Conservation (phyloP, 2,888 invertebrate genomes). For the Deroplatys truncata region DNA sequence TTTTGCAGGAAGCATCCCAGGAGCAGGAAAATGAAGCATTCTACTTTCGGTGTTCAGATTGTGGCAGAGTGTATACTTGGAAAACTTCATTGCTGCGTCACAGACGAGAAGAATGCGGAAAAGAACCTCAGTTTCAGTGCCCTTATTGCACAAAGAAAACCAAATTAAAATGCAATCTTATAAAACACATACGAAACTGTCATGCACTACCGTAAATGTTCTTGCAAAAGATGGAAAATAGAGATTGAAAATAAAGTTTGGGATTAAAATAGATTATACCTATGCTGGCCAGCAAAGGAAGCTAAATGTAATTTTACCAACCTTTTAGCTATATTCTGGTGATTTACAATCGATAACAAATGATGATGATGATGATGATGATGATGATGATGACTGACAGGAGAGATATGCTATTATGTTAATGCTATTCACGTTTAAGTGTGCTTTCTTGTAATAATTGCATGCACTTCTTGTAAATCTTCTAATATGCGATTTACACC, state of each 20-base stretch:
- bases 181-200: constrained; percentile 4
- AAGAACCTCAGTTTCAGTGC: constrained; percentile 43
- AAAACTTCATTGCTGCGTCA: constrained; percentile 43
- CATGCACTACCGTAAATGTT: neutral
- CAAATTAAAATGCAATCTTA: constrained; percentile 18
- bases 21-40: neutral
- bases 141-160: constrained; percentile 31
- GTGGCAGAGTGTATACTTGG: constrained; percentile 38
- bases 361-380: no score
- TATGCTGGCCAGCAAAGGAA: no score
- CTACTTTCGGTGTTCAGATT: constrained; percentile 35
- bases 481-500: no score
- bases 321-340: no score
- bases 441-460: no score
- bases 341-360: no score
- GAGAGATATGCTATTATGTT: no score
- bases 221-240: neutral
- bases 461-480: no score
- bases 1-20: neutral
- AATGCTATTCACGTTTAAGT: no score
- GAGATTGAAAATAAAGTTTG: neutral
- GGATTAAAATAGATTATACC: no score
- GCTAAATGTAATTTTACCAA: no score
- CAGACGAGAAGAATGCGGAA: constrained; percentile 53
- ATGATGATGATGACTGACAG: no score